phyloP scores from a whole-genome alignment of 2,113 vertebrate species.

The Dipodomys merriami region DNA sequence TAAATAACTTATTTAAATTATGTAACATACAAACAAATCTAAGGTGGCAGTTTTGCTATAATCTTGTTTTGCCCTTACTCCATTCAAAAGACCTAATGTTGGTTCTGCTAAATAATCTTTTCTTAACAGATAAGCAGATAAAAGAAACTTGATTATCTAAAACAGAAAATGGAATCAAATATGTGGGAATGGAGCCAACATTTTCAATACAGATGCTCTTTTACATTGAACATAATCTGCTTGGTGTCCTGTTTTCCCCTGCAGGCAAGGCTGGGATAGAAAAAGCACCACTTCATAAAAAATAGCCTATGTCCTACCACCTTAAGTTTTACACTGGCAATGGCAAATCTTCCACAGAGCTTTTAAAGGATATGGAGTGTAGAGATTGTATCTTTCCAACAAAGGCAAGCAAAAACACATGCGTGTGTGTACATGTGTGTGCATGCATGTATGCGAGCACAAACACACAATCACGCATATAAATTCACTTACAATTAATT shows the following conservation, averaged over 20 bases:
- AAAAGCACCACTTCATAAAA: slow-evolving; percentile 2
- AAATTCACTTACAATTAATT: background rate
- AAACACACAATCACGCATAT: too few relatives aligned
- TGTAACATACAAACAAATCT: background rate
- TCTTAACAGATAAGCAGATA: slow-evolving; percentile 31
- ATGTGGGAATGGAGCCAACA: background rate
- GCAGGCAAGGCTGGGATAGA: background rate
- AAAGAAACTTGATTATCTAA: slow-evolving; percentile 40
- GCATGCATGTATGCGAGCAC: too few relatives aligned
- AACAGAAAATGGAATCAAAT: slow-evolving; percentile 1
- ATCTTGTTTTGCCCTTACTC: background rate
- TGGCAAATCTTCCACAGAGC: slow-evolving; percentile 28
- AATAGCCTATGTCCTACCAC: background rate
- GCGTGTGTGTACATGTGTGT: too few relatives aligned
- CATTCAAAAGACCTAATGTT: slow-evolving; percentile 39
- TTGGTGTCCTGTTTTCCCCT: background rate
- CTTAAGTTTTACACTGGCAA: slow-evolving; percentile 28
- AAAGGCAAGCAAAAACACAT: background rate
- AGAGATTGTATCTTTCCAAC: slow-evolving; percentile 14
- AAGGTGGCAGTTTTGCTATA: slow-evolving; percentile 14
- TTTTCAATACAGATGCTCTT: background rate
- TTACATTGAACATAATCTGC: slow-evolving; percentile 16
- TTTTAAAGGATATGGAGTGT: background rate
- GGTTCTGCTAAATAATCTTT: background rate
- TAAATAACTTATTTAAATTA: too few relatives aligned